These are phyloP conservation scores for Sandelia bainsii DNA, from an alignment of 2,797 vertebrate species.

Conservation along the genomic window DNA sequence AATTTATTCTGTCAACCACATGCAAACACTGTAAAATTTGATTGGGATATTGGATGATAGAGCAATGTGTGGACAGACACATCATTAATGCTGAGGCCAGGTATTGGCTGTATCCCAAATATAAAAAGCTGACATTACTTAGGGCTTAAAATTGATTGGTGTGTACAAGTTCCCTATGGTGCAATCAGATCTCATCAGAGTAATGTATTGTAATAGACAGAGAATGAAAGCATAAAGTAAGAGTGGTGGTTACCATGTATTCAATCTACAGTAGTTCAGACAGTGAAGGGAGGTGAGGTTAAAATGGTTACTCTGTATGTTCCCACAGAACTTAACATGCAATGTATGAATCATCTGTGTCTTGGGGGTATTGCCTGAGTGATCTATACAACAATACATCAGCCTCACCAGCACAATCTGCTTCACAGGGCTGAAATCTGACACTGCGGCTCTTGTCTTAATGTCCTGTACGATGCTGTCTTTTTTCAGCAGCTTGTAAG, in stretches of 20 bases:
- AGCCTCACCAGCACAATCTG: conserved; percentile 86
- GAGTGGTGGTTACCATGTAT: neutral
- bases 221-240: conserved; percentile 6
- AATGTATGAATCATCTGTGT: conserved; percentile 51
- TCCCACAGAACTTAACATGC: conserved; percentile 50
- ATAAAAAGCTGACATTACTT: conserved; percentile 8
- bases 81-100: neutral
- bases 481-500: conserved; percentile 90
- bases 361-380: conserved; percentile 43
- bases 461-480: conserved; percentile 91
- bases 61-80: neutral
- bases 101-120: neutral
- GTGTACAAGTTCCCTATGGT: neutral
- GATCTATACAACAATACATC: conserved; percentile 46
- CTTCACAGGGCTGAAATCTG: conserved; percentile 93
- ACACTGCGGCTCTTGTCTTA: conserved; percentile 87
- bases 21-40: neutral
- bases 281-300: conserved; percentile 7
- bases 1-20: neutral
- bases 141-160: conserved; percentile 17
- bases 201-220: conserved; percentile 8
- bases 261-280: conserved; percentile 16
- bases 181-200: conserved; percentile 16
- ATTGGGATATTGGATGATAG: neutral
- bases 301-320: conserved; percentile 31